Evolutionary conservation across 2,113 vertebrate species (phyloP).

Genomic region (Triplophysa siluroides): DNA sequence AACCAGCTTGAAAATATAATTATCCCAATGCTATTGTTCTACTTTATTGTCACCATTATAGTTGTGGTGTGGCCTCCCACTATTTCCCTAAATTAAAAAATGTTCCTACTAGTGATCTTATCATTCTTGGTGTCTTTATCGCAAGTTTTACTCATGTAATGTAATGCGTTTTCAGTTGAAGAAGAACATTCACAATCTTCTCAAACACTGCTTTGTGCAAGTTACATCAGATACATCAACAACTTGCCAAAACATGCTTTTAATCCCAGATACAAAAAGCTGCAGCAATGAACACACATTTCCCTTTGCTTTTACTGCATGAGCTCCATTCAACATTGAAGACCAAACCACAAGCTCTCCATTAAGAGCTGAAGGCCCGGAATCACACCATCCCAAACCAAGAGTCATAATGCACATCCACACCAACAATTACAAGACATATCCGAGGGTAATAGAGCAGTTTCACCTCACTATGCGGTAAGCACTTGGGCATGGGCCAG

Average conservation of each 20-base stretch:
- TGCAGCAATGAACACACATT: slow-evolving; percentile 5
- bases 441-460: background rate
- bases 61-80: no score
- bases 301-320: slow-evolving; percentile 6
- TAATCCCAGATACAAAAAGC: slow-evolving; percentile 4
- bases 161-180: background rate
- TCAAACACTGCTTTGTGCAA: background rate
- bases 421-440: background rate
- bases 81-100: no score
- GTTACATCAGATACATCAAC: background rate
- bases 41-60: no score
- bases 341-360: background rate
- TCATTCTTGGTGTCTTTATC: no score
- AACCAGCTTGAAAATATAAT: no score
- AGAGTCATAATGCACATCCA: background rate
- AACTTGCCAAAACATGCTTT: background rate
- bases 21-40: no score
- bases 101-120: no score
- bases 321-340: background rate
- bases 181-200: background rate
- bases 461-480: background rate
- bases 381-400: background rate
- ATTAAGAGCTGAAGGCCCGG: slow-evolving; percentile 1
- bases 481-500: background rate
- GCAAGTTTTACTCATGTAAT: background rate